Evolutionary conservation across 2,888 invertebrate species (phyloP).

Genomic region (Agonopterix heracliana): DNA sequence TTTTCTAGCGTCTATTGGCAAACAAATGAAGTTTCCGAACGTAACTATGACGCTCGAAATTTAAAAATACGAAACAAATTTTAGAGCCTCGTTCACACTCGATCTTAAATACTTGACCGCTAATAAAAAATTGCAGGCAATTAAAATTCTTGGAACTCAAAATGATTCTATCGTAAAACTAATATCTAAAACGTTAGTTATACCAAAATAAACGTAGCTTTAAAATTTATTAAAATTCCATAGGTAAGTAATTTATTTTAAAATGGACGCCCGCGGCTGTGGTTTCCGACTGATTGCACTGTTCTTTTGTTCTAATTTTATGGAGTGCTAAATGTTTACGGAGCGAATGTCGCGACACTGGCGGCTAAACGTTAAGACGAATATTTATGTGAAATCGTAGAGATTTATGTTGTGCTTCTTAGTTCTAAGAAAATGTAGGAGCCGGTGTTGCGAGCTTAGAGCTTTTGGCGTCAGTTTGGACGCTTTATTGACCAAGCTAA

Average conservation of each 20-base stretch:
- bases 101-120: too few species aligned
- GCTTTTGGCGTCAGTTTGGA: too few species aligned
- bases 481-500: too few species aligned
- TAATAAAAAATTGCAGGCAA: too few species aligned
- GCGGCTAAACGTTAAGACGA: slow-evolving; percentile 34
- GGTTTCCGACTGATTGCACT: neutral
- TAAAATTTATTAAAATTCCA: slow-evolving; percentile 17
- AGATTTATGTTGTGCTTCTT: slow-evolving; percentile 49
- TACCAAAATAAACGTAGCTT: too few species aligned
- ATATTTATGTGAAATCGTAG: slow-evolving; percentile 56
- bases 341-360: slow-evolving; percentile 21
- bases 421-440: slow-evolving; percentile 2
- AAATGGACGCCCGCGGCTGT: neutral
- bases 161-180: too few species aligned
- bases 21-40: slow-evolving; percentile 4
- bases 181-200: too few species aligned
- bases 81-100: too few species aligned
- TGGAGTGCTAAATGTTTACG: slow-evolving; percentile 42
- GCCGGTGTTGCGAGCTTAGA: too few species aligned
- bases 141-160: too few species aligned
- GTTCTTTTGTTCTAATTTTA: slow-evolving; percentile 56
- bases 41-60: neutral
- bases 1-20: slow-evolving; percentile 5
- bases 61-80: neutral
- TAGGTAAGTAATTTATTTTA: slow-evolving; percentile 4